A percentile compares a stretch with the other conserved stretches of the same genome.
These are phyloP conservation scores for Euphonia xanthogaster DNA, from an alignment of 2,797 vertebrate genomes.

Conservation along the genomic window DNA sequence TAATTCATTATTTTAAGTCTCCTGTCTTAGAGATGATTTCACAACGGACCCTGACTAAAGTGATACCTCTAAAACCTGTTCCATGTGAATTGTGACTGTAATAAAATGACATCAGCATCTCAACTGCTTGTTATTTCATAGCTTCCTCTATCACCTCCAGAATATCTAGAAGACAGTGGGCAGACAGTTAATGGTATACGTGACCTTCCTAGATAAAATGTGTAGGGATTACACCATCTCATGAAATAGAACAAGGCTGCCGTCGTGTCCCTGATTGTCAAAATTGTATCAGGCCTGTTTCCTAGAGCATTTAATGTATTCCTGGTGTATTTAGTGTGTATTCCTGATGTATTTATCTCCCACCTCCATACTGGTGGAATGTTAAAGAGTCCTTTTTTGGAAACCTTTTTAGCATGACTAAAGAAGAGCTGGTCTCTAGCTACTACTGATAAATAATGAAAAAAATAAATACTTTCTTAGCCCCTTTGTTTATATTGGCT, in stretches of 20 bases:
- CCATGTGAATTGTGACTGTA: background rate
- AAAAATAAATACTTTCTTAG: background rate
- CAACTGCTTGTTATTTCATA: background rate
- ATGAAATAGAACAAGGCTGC: background rate
- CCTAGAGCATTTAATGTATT: background rate
- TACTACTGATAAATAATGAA: background rate
- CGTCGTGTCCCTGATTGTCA: background rate
- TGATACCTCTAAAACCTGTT: background rate
- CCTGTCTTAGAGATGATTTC: background rate
- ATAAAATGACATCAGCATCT: background rate
- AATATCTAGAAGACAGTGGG: background rate
- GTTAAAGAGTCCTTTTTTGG: background rate
- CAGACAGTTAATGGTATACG: background rate
- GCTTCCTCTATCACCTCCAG: background rate
- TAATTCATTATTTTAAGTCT: background rate
- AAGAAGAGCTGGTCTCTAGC: background rate
- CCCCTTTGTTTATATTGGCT: background rate
- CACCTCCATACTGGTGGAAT: background rate
- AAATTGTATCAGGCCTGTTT: background rate
- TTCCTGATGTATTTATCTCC: background rate
- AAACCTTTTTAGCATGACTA: background rate
- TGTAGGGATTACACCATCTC: background rate
- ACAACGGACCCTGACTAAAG: background rate
- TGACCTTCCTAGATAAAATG: background rate
- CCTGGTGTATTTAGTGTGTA: background rate